Evolutionary conservation across 2,797 vertebrate genomes (phyloP).

Genomic region (Gambelia wislizenii): DNA sequence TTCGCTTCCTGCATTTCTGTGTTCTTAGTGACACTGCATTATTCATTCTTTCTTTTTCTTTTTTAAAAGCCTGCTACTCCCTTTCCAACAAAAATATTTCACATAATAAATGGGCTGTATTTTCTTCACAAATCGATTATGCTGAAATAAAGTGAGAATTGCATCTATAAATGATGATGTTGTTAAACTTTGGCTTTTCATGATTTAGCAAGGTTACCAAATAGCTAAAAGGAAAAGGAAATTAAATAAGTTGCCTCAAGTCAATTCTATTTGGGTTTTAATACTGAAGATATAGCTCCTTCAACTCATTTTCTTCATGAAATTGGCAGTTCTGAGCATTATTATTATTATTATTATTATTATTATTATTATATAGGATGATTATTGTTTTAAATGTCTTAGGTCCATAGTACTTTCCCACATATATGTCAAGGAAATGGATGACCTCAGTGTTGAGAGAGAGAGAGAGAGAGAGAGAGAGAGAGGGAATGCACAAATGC

Average conservation of each 20-base stretch:
- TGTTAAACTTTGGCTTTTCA: slow-evolving; percentile 41
- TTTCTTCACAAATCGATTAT: slow-evolving; percentile 44
- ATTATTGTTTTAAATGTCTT: slow-evolving; percentile 39
- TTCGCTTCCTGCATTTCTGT: not conserved
- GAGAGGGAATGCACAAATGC: slow-evolving; percentile 5
- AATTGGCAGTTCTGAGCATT: slow-evolving; percentile 39
- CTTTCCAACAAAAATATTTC: slow-evolving; percentile 32
- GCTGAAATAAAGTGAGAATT: slow-evolving; percentile 60
- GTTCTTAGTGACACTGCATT: slow-evolving; percentile 16
- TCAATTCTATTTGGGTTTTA: slow-evolving; percentile 49
- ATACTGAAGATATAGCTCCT: slow-evolving; percentile 32
- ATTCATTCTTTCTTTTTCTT: slow-evolving; percentile 11
- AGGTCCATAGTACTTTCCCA: not conserved
- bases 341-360: too few species aligned
- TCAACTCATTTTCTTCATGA: slow-evolving; percentile 42
- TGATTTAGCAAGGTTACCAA: slow-evolving; percentile 42
- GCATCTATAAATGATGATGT: slow-evolving; percentile 37
- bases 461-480: not conserved
- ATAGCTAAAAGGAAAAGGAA: slow-evolving; percentile 12
- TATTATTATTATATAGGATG: too few species aligned
- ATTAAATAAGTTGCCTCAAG: slow-evolving; percentile 32
- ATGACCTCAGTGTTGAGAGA: not conserved
- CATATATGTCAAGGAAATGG: slow-evolving; percentile 31
- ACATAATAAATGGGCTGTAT: slow-evolving; percentile 43
- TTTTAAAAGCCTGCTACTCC: not conserved